Evolutionary conservation across 92 coral and sea anemone genomes (phyloP).

Genomic region (Chrysogorgia sp.): DNA sequence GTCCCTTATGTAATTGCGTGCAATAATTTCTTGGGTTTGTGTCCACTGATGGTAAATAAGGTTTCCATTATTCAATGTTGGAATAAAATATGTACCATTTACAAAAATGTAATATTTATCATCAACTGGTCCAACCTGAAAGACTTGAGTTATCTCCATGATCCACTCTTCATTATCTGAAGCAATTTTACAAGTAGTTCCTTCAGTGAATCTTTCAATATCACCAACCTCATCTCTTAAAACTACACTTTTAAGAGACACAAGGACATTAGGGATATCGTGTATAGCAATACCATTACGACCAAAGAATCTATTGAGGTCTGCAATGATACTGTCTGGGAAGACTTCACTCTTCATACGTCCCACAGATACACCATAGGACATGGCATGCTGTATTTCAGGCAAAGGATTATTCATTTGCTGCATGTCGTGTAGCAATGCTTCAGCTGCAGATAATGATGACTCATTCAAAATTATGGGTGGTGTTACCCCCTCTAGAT

Average conservation of each 20-base stretch:
- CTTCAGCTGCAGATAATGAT: constrained; percentile 18
- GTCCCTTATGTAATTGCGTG: constrained; percentile 44
- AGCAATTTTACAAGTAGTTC: constrained; percentile 2
- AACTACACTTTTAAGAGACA: background rate
- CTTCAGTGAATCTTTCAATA: background rate
- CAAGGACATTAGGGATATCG: background rate
- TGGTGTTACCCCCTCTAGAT: background rate
- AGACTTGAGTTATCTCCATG: constrained; percentile 3
- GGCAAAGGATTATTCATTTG: constrained; percentile 10
- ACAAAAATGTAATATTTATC: no score
- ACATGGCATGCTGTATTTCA: constrained; percentile 23
- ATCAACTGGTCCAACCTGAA: constrained; percentile 41
- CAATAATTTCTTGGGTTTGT: constrained; percentile 47
- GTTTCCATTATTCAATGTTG: constrained; percentile 41
- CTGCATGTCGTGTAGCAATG: constrained; percentile 10
- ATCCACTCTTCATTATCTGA: constrained; percentile 30
- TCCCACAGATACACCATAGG: constrained; percentile 20
- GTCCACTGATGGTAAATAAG: constrained; percentile 62
- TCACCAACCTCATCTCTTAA: constrained; percentile 3
- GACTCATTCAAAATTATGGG: constrained; percentile 16
- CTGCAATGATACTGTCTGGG: background rate
- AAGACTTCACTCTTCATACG: background rate
- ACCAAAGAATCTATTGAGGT: background rate
- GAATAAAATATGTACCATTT: constrained; percentile 65
- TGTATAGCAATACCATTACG: background rate